phyloP scores from a whole-genome alignment of 2,888 invertebrate genomes.

The Lagria hirta region DNA sequence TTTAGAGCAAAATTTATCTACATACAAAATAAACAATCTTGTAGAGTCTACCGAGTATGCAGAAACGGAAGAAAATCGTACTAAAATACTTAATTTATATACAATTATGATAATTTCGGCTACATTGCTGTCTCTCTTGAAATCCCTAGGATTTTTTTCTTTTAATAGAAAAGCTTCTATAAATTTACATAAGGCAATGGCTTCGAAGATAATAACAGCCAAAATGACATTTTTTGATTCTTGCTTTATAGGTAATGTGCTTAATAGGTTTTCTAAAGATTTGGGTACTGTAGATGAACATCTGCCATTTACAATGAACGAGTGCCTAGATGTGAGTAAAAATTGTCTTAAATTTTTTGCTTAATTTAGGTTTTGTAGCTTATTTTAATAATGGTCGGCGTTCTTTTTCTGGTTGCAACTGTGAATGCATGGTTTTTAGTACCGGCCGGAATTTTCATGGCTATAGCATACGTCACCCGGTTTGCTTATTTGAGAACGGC shows the following conservation, averaged over 20 bases:
- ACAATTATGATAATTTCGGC: constrained; percentile 32
- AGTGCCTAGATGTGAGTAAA: constrained; percentile 34
- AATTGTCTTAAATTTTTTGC: constrained; percentile 6
- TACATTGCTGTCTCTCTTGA: constrained; percentile 30
- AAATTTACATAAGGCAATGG: constrained; percentile 34
- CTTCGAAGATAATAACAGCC: constrained; percentile 31
- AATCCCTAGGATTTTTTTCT: constrained; percentile 37
- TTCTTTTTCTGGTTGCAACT: constrained; percentile 29
- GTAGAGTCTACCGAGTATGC: constrained; percentile 12
- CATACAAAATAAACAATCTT: constrained; percentile 9
- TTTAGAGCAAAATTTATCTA: constrained; percentile 22
- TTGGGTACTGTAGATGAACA: constrained; percentile 35
- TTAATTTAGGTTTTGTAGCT: constrained; percentile 12
- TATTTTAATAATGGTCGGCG: constrained; percentile 29
- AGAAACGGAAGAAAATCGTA: constrained; percentile 4
- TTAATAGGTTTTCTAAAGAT: constrained; percentile 38
- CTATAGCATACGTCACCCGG: constrained; percentile 29
- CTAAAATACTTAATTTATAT: constrained; percentile 27
- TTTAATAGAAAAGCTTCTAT: constrained; percentile 36
- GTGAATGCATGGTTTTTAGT: constrained; percentile 33
- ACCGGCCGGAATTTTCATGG: constrained; percentile 26
- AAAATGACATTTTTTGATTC: constrained; percentile 35
- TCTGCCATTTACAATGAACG: constrained; percentile 37
- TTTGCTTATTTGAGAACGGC: constrained; percentile 35
- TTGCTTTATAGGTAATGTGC: constrained; percentile 37